Evolutionary conservation across 2,797 vertebrate genomes (phyloP).

Genomic region (Harpagifer antarcticus): DNA sequence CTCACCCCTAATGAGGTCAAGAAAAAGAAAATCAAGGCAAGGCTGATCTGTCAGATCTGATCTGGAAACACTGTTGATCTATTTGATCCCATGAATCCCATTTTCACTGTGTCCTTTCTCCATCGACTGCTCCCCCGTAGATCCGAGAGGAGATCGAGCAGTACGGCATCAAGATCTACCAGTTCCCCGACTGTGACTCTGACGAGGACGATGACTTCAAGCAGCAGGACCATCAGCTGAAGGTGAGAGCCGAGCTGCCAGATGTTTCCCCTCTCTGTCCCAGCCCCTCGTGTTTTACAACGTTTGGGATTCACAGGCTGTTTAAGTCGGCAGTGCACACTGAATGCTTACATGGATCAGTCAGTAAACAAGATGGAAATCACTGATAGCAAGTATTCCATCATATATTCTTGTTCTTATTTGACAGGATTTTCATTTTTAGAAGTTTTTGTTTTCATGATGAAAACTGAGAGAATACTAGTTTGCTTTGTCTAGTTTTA

Average conservation of each 20-base stretch:
- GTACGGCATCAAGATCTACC: constrained; percentile 95
- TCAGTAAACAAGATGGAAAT: not conserved
- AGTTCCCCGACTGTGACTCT: constrained; percentile 96
- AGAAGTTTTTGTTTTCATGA: too few species aligned
- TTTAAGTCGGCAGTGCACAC: not conserved
- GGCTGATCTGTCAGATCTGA: constrained; percentile 9
- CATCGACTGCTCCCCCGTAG: constrained; percentile 65
- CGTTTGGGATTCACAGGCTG: not conserved
- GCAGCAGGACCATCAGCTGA: constrained; percentile 93
- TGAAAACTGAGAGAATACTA: too few species aligned
- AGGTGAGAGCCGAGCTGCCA: constrained; percentile 81
- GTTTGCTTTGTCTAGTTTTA: too few species aligned
- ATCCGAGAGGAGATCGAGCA: constrained; percentile 94
- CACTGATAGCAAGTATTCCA: not conserved
- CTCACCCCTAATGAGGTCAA: constrained; percentile 93
- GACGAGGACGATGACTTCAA: constrained; percentile 98
- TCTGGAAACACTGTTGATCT: too few species aligned
- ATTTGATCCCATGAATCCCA: too few species aligned
- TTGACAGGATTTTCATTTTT: too few species aligned
- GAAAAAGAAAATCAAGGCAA: constrained; percentile 95
- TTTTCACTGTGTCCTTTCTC: not conserved
- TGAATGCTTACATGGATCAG: not conserved
- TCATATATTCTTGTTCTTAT: not conserved
- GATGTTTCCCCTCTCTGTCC: not conserved
- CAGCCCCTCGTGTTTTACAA: not conserved